Evolutionary conservation across 2,113 vertebrate genomes (phyloP).

Genomic region (Piaya cayana): DNA sequence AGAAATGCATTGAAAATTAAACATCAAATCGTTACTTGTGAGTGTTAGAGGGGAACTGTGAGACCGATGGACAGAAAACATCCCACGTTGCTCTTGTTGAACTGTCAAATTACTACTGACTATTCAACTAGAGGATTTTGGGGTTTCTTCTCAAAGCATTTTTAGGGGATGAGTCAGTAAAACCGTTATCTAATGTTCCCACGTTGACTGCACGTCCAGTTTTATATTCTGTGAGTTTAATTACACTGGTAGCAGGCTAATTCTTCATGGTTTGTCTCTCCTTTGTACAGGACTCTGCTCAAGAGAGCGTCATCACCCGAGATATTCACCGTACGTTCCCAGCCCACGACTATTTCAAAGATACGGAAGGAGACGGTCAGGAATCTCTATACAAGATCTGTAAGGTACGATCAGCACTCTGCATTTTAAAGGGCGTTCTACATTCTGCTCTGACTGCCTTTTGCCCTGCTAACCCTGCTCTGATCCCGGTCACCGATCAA

Average conservation of each 20-base stretch:
- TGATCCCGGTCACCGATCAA: neutral
- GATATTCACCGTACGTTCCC: conserved; percentile 98
- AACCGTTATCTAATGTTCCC: neutral
- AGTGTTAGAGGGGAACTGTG: neutral
- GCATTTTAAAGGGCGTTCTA: neutral
- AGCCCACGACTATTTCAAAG: conserved; percentile 97
- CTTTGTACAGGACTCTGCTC: conserved; percentile 87
- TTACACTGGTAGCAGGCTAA: neutral
- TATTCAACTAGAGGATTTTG: neutral
- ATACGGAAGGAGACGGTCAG: conserved; percentile 93
- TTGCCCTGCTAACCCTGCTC: neutral
- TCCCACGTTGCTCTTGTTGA: conserved; percentile 6
- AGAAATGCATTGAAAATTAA: conserved; percentile 11
- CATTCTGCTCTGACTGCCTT: neutral
- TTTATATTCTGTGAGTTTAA: neutral
- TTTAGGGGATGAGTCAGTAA: conserved; percentile 4
- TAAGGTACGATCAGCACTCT: conserved; percentile 81
- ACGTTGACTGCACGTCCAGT: neutral
- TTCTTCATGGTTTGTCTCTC: neutral
- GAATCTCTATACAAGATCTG: conserved; percentile 98
- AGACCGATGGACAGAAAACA: conserved; percentile 10
- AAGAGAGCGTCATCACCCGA: conserved; percentile 93
- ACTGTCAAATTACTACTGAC: neutral
- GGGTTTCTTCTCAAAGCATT: neutral
- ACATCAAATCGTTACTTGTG: neutral